Evolutionary conservation across 2,888 invertebrate genomes (phyloP), one percentile per base, ranked within the genome.

Genomic region (Sarcophaga variegata): DNA sequence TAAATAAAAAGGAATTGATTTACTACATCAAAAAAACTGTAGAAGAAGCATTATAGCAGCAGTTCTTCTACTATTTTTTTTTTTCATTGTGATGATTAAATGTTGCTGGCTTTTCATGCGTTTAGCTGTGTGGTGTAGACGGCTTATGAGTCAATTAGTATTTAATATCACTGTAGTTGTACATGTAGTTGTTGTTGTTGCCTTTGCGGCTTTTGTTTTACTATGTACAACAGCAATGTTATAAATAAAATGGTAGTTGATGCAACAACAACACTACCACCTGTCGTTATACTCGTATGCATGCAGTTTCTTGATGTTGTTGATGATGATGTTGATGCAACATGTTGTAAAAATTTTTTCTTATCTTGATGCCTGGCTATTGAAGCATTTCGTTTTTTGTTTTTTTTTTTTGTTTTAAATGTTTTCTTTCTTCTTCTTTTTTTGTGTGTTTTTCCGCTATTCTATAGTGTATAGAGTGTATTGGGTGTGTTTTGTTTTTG

Each of bases 331-430:
- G 80, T 86, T 86, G 83, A 86, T 86, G 83, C 83, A 86, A 86
- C 86, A 83, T 76, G 80, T 77, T 86, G 86, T 80, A 70, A 12
- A 67, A 45, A 77, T 70, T 81, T 49, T 76, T 25, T 80, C 47
- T 83, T 83, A 86, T 86, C 83, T 83, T 82, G 80, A 72, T 86
- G 27, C 62, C 54, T 76, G 83, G 80, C 83, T 86, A 83, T 83
- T 86, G 86, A 83, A 77, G 83, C 79, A 86, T 83, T 83, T 76
- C 79, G 45, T 63, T 82, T 49, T 10, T 49, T 5, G 4, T 49
- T 0, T 20, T 49, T 49, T 49, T 49, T 49, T 49, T 76, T 49
- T 80, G 64, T 70, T 59, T 49, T 75, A 60, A 79, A 69, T 79
- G 54, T 14, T 82, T 82, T 69, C 37, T 63, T 54, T 59, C 17